These are phyloP conservation scores for Cygnus olor DNA, from an alignment of 2,797 vertebrate genomes.

Conservation along the genomic window DNA sequence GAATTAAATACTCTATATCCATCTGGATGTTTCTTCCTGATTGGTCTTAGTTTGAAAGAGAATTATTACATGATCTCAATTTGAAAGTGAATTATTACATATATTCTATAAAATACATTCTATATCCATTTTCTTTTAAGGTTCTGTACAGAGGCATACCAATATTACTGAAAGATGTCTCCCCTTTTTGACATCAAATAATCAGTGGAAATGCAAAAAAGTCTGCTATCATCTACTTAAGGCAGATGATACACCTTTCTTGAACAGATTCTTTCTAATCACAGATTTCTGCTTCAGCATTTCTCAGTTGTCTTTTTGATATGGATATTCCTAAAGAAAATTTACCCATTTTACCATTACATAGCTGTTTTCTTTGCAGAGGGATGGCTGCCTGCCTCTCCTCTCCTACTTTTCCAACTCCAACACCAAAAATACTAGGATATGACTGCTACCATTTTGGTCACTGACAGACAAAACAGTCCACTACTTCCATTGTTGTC, in stretches of 20 bases:
- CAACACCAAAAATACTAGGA: not conserved
- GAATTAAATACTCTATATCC: conserved; percentile 4
- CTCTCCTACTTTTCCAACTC: not conserved
- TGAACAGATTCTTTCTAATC: not conserved
- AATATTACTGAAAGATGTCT: conserved; percentile 23
- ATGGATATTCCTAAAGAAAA: not conserved
- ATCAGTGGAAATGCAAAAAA: conserved; percentile 14
- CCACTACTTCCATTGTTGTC: not conserved
- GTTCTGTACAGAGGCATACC: not conserved
- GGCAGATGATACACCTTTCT: not conserved
- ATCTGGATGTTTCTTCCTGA: not conserved
- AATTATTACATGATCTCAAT: not conserved
- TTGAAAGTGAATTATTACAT: not conserved
- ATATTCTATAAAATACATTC: not conserved
- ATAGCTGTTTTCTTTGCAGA: not conserved
- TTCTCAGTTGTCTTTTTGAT: conserved; percentile 10
- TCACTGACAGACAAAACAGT: not conserved
- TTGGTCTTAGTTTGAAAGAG: not conserved
- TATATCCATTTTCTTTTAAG: not conserved
- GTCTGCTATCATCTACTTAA: not conserved
- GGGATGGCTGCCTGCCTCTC: not conserved
- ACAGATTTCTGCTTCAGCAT: conserved; percentile 5
- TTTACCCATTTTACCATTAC: not conserved
- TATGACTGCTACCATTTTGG: not conserved
- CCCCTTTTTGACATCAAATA: not conserved